Base-by-base conservation (phyloP, 1,140 invertebrate species). In the Achatina immaculata region DNA sequence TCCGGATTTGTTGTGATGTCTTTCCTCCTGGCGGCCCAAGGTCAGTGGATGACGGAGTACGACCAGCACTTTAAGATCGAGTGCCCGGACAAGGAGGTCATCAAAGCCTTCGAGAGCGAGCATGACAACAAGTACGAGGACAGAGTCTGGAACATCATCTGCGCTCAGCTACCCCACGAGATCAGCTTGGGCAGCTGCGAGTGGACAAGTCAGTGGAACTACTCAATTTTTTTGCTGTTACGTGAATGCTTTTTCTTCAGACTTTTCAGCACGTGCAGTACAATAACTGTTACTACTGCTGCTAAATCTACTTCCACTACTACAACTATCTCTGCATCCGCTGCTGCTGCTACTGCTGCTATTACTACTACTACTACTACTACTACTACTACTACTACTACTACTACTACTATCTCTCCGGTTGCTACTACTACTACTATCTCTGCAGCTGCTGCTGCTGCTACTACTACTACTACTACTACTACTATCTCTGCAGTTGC, bases 121-220 rank as follows among this genome's bases (percentile, higher is more conserved):
- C 72, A 83, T 68, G 48, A 80, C 78, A 83, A 83, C 77, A n/a
- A 78, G 28, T 36, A 62, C 21, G 82, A 83, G 74, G 82, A 83
- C 74, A 51, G 82, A n/a, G 65, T 77, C 0, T 83, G 78, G 78
- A 72, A 83, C 66, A 77, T 80, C n/a, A 28, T 21, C 21, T 83
- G 82, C 48, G 11, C 40, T 6, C 7, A 38, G 0, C 82, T 74
- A 4, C 42, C 68, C 0, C 21, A 31, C 7, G 73, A 40, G 7
- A 45, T 38, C 36, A 24, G 7, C 3, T 31, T 75, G 21, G 7
- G 36, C 2, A 36, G 28, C 43, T 83, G 82, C 66, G 51, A 69
- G 9, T 83, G 82, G 82, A 83, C 51, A 34, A 55, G 74, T 76
- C 3, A 31, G 72, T 16, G 9, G 11, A 21, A 11, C 34, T n/a